Evolutionary conservation across 2,797 vertebrate genomes (phyloP), one percentile per base, ranked within the genome.

Genomic region (Sebastiscus albofasciatus): DNA sequence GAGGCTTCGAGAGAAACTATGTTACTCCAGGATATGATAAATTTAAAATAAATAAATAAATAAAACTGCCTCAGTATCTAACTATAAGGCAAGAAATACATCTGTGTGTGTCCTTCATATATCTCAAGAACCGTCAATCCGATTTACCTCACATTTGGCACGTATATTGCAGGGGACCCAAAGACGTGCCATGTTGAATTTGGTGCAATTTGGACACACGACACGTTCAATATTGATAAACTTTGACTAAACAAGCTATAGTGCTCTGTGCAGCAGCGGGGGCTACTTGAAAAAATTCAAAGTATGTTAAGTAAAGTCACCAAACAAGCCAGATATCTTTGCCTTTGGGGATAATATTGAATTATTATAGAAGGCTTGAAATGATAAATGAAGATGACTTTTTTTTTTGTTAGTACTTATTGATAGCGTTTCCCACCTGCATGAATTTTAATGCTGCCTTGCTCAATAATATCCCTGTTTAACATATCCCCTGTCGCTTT

Each of bases 101-200:
- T 59, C 42, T 18, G 56, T 2, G 26, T 59, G 56, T 58, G 6
- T 58, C 14, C 4, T 59, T 59, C 4, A 27, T 4, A 18, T 27
- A 29, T 27, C 0, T 29, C 7, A 14, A 59, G 56, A 59, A 59
- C 54, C 22, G 3, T 56, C 22, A 3, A 26, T 0, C 2, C 0
- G 6, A 55, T 55, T 2, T 55, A 55, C 5, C 12, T 55, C 54
- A 55, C 22, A 24, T 24, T 24, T 55, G 3, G 20, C 1, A 10
- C 2, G 52, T 22, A 0, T 55, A 55, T 22, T 24, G n/a, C 9
- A 12, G n/a, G 9, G 52, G n/a, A 55, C 4, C 5, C 2, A 55
- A 55, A 22, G 0, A 55, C 0, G 46, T 49, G 46, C 4, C 46
- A 9, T 49, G 46, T 49, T 49, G 46, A 49, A 49, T 49, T 49